These are phyloP conservation scores for Sinohyriopsis cumingii DNA, from an alignment of 2,888 invertebrate genomes.

Conservation along the genomic window DNA sequence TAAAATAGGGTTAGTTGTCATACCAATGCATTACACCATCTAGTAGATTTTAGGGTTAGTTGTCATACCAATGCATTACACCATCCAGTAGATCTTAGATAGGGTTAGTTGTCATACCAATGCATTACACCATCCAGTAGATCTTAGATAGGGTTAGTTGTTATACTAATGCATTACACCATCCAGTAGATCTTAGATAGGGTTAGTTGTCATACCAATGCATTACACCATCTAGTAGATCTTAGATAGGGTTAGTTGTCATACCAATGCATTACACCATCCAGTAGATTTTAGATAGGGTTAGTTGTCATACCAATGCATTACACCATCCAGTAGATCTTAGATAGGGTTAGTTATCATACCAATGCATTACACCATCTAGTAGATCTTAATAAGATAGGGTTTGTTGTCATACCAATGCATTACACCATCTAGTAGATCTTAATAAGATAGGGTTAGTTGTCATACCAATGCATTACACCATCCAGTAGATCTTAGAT, in stretches of 20 bases:
- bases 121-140: background rate
- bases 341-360: background rate
- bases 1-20: background rate
- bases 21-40: background rate
- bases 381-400: too few relatives aligned
- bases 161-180: background rate
- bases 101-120: background rate
- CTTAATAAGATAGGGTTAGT: too few relatives aligned
- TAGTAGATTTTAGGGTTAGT: too few relatives aligned
- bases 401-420: background rate
- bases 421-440: background rate
- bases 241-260: background rate
- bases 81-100: too few relatives aligned
- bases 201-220: background rate
- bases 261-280: background rate
- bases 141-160: background rate
- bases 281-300: too few relatives aligned
- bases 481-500: too few relatives aligned
- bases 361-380: background rate
- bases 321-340: background rate
- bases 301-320: background rate
- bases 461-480: background rate
- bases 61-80: background rate
- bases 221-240: background rate
- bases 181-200: too few relatives aligned